Evolutionary conservation across 2,797 vertebrate species (phyloP), one percentile per base, ranked within the genome.

Genomic region (Micromesistius poutassou): DNA sequence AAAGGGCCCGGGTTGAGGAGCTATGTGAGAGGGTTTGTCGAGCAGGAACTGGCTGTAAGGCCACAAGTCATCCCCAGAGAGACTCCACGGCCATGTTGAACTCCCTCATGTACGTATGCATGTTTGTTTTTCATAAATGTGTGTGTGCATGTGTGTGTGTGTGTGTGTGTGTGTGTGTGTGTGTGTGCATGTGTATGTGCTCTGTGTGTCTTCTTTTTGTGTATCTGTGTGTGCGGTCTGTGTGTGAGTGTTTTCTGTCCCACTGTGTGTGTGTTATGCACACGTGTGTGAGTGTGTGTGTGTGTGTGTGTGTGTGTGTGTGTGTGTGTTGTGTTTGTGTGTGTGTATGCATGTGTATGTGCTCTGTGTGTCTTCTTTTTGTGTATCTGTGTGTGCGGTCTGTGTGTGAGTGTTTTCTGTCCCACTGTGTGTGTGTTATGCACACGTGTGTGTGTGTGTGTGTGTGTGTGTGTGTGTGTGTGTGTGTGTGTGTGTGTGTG

Each of bases 401-500:
- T 33, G 33, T 33, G 33, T 33, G 33, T 33, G 33, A 5, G 33
- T 2, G 33, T 33, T 33, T 33, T 33, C 33, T 33, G 33, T 33
- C 33, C 33, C 33, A 2, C 33, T 36, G 36, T 38, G 36, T 38
- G 36, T 38, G 36, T 38, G 8, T 38, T 7, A 38, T 38, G 36
- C 9, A 10, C 36, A 36, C 35, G 70, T 35, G 16, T 72, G 36
- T 77, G 38, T 35, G 50, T 62, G 50, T 66, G 62, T 62, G 50
- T 62, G 50, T 62, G 50, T 62, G 22, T 33, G 40, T 73, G 30
- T 73, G 40, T 35, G 30, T 73, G 38, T 72, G 30, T 40, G 30
- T 71, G 68, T 71, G 2, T 31, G 71, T 33, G 77, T 74, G 77
- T 81, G 84, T 83, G 72, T 84, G 62, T 70, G 66, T 77, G 71